Evolutionary conservation across 2,888 invertebrate genomes (phyloP).

Genomic region (Cephus pygmeus): DNA sequence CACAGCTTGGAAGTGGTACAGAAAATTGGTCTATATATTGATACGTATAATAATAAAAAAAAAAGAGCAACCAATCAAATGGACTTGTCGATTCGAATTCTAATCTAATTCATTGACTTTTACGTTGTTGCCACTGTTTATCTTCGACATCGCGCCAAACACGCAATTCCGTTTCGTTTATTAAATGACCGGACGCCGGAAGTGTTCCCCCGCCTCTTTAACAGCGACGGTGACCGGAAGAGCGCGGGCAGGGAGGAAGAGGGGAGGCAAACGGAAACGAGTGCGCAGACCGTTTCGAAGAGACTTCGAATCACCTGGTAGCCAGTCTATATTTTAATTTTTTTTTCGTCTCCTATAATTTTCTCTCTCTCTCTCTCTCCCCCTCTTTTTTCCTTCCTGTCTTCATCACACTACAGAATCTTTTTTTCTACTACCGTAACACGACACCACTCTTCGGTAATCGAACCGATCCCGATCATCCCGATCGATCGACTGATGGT

Average conservation of each 20-base stretch:
- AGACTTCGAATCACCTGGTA: neutral
- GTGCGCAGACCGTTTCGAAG: neutral
- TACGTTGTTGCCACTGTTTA: neutral
- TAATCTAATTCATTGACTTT: neutral
- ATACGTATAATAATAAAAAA: neutral
- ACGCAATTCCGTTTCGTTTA: neutral
- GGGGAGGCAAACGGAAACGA: neutral
- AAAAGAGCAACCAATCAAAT: neutral
- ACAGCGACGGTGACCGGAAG: neutral
- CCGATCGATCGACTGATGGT: neutral
- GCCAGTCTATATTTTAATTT: neutral
- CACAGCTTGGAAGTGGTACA: neutral
- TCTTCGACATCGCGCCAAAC: neutral
- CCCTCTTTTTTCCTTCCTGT: neutral
- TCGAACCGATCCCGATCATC: neutral
- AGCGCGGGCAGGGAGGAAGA: neutral
- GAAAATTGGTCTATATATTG: neutral
- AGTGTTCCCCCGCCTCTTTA: neutral
- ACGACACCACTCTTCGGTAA: neutral
- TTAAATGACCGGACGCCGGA: neutral
- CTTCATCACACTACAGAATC: neutral
- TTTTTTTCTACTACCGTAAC: neutral
- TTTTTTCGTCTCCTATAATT: neutral
- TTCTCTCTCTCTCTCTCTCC: neutral
- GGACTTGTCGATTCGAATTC: neutral